phyloP scores from a whole-genome alignment of 2,113 vertebrate genomes.

The Sceloporus tristichus region DNA sequence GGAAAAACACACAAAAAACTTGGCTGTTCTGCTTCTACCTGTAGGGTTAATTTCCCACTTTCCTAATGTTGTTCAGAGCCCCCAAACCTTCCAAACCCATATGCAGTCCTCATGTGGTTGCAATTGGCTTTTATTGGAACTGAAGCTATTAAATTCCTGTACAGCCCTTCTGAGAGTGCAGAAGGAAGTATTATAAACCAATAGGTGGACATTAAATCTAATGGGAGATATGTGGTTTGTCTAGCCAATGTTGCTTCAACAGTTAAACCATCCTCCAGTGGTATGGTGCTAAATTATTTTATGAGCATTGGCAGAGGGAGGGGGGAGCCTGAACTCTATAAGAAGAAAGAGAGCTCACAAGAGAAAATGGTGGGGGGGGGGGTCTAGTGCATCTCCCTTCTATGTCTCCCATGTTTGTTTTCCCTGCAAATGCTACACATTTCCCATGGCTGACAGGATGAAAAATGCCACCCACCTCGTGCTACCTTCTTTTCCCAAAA shows the following conservation, averaged over 20 bases:
- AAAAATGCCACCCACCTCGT: neutral
- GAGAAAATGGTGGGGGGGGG: neutral
- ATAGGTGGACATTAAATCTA: constrained; percentile 14
- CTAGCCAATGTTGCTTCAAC: neutral
- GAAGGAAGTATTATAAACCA: constrained; percentile 27
- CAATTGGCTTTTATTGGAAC: constrained; percentile 25
- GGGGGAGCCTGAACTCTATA: neutral
- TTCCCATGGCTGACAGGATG: neutral
- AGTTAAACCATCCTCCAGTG: constrained; percentile 15
- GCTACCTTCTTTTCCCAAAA: neutral
- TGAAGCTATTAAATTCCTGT: constrained; percentile 20
- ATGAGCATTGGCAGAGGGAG: neutral
- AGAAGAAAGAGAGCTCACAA: neutral
- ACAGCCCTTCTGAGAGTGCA: neutral
- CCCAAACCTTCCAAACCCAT: neutral
- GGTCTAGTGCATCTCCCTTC: neutral
- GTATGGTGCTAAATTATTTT: neutral
- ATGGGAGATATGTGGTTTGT: constrained; percentile 7
- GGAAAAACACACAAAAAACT: neutral
- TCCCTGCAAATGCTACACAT: neutral
- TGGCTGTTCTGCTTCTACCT: neutral
- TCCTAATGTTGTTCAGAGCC: neutral
- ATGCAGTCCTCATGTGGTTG: neutral
- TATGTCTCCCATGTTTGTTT: neutral
- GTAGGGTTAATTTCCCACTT: neutral